Base-by-base conservation (phyloP, 2,797 vertebrate genomes). In the Mormyrus proboscirostris region DNA sequence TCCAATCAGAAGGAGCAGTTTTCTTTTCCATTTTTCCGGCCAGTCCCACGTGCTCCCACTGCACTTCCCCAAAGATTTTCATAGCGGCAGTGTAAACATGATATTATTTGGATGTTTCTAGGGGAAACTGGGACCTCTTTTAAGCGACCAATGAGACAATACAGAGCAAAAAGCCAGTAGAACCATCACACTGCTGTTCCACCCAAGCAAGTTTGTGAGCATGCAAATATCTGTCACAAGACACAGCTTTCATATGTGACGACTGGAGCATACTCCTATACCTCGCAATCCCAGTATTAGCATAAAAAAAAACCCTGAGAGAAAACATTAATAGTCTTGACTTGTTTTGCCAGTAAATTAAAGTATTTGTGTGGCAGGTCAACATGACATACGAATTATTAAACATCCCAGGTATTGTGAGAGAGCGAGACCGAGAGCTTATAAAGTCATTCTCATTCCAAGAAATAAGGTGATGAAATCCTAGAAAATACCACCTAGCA, bases 301-400 rank as follows among this genome's bases (percentile, higher is more conserved):
- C 16, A 73, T 33, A 16, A 76, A 76, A 73, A 73, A 76, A 79
- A 79, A 0, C 14, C 16, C 6, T 44, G 73, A n/a, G 38, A 44
- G 12, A 79, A 41, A 44, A 73, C 65, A 73, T 33, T 79, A 47
- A 44, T 47, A 82, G 76, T 82, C 73, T 79, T 47, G 16, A 82
- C 76, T 82, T 82, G 38, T 82, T 47, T 82, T 82, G 41, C 76
- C 19, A 82, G 76, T 44, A 82, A 82, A 82, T 47, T n/a, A 82
- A 47, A 51, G 84, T 55, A 86, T 51, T 53, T 38, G 19, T 85
- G 49, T 16, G 25, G 4, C 84, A 29, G 50, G 84, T 49, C 3
- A 29, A 16, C 4, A 2, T 82, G 41, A 82, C 16, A 82, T 82
- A n/a, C 38, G 5, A 82, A 82, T 47, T 19, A 82, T 82, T 47